Conservation (phyloP, 2,113 vertebrate genomes). For the Nycticryphes semicollaris region DNA sequence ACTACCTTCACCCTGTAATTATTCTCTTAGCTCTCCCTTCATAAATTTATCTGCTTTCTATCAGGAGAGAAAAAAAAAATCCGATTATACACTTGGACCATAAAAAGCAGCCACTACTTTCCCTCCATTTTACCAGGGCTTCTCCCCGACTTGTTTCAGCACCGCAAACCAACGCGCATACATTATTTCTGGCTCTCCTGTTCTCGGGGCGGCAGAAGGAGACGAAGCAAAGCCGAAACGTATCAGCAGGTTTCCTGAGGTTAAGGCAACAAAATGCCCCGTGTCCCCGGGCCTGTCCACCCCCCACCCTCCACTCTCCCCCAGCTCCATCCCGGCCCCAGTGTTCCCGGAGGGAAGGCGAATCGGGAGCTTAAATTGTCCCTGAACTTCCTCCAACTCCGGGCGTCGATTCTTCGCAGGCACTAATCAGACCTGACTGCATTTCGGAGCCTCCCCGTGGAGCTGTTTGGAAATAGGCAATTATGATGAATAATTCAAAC, state of each 20-base stretch:
- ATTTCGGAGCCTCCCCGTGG: constrained; percentile 33
- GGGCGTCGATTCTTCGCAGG: not conserved
- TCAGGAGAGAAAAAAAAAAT: constrained; percentile 58
- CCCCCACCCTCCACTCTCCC: too few relatives aligned
- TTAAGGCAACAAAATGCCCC: not conserved
- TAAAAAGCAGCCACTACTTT: constrained; percentile 19
- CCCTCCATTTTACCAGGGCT: constrained; percentile 22
- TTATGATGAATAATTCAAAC: not conserved
- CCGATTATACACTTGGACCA: constrained; percentile 25
- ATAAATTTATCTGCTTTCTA: constrained; percentile 83
- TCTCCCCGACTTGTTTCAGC: not conserved
- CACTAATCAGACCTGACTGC: not conserved
- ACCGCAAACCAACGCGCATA: not conserved
- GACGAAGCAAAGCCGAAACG: not conserved
- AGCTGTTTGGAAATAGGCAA: constrained; percentile 31
- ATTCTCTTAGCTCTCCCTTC: constrained; percentile 82
- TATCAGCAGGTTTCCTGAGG: not conserved
- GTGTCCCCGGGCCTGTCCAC: not conserved
- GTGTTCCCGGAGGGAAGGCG: not conserved
- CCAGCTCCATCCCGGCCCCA: not conserved
- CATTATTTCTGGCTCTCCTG: not conserved
- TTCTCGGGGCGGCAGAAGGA: not conserved
- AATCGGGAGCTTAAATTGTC: not conserved
- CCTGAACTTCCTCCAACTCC: not conserved
- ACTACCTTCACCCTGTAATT: constrained; percentile 83